Evolutionary conservation across 2,888 invertebrate species (phyloP), one percentile per base, ranked within the genome.

Genomic region (Ichneumon xanthorius): DNA sequence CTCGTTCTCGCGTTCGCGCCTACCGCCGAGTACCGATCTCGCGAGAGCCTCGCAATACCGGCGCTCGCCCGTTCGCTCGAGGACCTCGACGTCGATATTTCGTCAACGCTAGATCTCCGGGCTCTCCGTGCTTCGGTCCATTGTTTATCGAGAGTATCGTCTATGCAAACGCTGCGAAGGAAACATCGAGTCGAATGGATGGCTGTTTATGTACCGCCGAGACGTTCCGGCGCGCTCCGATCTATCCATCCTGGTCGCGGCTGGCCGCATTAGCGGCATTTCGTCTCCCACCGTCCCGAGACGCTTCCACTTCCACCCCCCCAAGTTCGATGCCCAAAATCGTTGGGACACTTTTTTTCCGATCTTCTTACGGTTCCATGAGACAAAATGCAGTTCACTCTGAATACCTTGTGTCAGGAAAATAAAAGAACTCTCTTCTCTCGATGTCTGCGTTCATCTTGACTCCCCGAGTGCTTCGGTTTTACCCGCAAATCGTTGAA

Each of bases 71-170:
- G 48, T 65, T 83, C 63, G 72, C 50, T 75, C 75, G 65, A 45
- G 58, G 83, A 83, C 76, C 86, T 82, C 82, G 82, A 84, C 84
- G 70, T 84, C 79, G 87, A 87, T 87, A 87, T 87, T 87, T 87
- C 87, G 87, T 87, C 86, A 87, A 87, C 84, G 78, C 63, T 80
- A 82, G 82, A 82, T 81, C 63, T 79, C 89, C 86, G 91, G 90
- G 87, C 88, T 90, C 70, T 45, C 55, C 72, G 84, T 67, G 73
- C 82, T 82, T 79, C 76, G 82, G 73, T 80, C 68, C 82, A 86
- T 87, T 87, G 88, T 87, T 85, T 84, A 87, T 88, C 81, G 86
- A 82, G 78, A 37, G 63, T 77, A 75, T 72, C 77, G 58, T 72
- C 63, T 80, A 55, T 76, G 37, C 61, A 19, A 16, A 70, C 14